phyloP scores from a whole-genome alignment of 2,888 invertebrate genomes.

The Cheiracanthium punctorium region DNA sequence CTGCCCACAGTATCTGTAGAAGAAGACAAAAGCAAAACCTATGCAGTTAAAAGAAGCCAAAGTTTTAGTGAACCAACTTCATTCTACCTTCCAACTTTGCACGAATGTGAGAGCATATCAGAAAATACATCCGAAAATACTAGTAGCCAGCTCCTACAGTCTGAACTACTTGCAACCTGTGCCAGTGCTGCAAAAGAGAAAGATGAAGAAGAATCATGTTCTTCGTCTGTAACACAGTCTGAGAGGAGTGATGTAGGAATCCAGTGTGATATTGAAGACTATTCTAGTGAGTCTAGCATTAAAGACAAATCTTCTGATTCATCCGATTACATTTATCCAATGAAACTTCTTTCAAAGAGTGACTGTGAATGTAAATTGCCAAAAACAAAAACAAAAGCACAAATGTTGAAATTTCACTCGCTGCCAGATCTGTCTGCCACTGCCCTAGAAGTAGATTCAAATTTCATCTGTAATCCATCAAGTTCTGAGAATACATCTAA shows the following conservation, averaged over 20 bases:
- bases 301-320: neutral
- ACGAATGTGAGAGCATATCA: neutral
- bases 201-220: neutral
- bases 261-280: slow-evolving; percentile 32
- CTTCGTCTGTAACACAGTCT: neutral
- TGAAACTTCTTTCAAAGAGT: neutral
- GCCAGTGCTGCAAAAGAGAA: neutral
- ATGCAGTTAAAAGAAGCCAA: slow-evolving; percentile 23
- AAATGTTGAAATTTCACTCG: neutral
- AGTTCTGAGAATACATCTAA: neutral
- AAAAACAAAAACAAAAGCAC: neutral
- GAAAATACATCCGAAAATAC: neutral
- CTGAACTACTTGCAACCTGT: too few species aligned
- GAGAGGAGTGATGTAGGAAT: slow-evolving; percentile 18
- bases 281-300: neutral
- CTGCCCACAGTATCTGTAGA: slow-evolving; percentile 27
- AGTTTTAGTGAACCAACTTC: neutral
- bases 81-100: slow-evolving; percentile 25
- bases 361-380: neutral
- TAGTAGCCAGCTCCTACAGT: neutral
- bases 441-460: neutral
- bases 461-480: neutral
- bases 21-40: slow-evolving; percentile 30
- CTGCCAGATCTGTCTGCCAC: neutral
- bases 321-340: neutral